Conservation (phyloP, 1,140 invertebrate species). For the Cepaea nemoralis region DNA sequence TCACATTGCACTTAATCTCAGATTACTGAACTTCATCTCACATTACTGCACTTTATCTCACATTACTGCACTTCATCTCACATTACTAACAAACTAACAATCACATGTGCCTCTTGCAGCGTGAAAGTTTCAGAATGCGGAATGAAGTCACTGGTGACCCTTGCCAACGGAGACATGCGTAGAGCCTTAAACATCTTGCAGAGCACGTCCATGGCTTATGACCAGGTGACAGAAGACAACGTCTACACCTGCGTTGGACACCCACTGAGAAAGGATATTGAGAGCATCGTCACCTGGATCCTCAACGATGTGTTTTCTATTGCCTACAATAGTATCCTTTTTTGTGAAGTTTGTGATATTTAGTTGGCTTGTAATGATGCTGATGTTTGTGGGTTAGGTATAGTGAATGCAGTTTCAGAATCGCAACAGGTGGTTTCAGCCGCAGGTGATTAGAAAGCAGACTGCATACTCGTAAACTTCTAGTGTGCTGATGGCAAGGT, state of each 20-base stretch:
- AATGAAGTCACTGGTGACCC: conserved; percentile 87
- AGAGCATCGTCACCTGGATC: conserved; percentile 89
- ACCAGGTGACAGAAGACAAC: conserved; percentile 88
- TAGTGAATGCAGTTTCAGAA: no score
- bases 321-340: conserved; percentile 85
- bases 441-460: no score
- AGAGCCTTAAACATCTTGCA: conserved; percentile 95
- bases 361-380: no score
- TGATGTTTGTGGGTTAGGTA: no score
- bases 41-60: no score
- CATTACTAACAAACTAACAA: background rate
- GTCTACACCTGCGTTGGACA: conserved; percentile 98
- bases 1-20: background rate
- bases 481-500: no score
- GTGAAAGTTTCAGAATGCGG: conserved; percentile 91
- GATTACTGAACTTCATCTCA: no score
- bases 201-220: conserved; percentile 89
- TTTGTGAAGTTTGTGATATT: no score
- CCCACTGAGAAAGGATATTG: conserved; percentile 90
- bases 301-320: conserved; percentile 86
- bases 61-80: no score
- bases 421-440: no score
- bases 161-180: conserved; percentile 98
- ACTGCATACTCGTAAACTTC: no score
- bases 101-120: conserved; percentile 76